Conservation (phyloP, 1,140 invertebrate species). For the Trichoplusia ni region DNA sequence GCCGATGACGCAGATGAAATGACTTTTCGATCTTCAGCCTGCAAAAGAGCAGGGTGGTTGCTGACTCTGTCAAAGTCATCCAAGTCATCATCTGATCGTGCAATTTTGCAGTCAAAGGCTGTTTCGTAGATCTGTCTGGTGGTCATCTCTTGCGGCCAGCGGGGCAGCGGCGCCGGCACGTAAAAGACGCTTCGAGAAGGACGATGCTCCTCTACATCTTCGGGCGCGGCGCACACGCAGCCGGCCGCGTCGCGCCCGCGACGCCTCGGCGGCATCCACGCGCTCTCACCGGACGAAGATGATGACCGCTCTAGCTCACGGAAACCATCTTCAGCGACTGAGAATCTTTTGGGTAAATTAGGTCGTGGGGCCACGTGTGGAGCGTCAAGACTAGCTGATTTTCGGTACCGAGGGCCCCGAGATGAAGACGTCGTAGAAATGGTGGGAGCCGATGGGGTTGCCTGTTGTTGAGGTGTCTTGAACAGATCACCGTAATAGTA, state of each 20-base stretch:
- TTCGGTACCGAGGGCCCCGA: slow-evolving; percentile 77
- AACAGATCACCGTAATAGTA: slow-evolving; percentile 90
- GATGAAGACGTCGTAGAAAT: slow-evolving; percentile 70
- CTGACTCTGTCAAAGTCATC: slow-evolving; percentile 91
- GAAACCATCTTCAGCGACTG: slow-evolving; percentile 85
- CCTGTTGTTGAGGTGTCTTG: slow-evolving; percentile 75
- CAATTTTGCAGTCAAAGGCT: slow-evolving; percentile 93
- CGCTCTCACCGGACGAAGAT: slow-evolving; percentile 77
- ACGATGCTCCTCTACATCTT: slow-evolving; percentile 84
- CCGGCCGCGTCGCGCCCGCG: slow-evolving; percentile 83
- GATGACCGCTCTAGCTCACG: slow-evolving; percentile 78
- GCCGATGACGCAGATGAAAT: slow-evolving; percentile 76
- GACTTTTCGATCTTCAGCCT: slow-evolving; percentile 80
- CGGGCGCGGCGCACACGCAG: slow-evolving; percentile 85
- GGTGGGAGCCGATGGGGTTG: slow-evolving; percentile 62
- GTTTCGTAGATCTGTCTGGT: slow-evolving; percentile 91
- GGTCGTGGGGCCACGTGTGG: slow-evolving; percentile 80
- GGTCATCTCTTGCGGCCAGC: slow-evolving; percentile 83
- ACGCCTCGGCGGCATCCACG: slow-evolving; percentile 84
- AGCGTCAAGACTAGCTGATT: slow-evolving; percentile 86
- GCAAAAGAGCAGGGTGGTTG: slow-evolving; percentile 88
- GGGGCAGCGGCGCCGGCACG: slow-evolving; percentile 85
- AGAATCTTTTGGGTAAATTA: slow-evolving; percentile 83
- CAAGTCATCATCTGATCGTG: slow-evolving; percentile 90
- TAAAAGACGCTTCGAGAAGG: slow-evolving; percentile 83